Evolutionary conservation across 2,113 vertebrate species (phyloP), one percentile per base, ranked within the genome.

Genomic region (Poeciliopsis occidentalis): DNA sequence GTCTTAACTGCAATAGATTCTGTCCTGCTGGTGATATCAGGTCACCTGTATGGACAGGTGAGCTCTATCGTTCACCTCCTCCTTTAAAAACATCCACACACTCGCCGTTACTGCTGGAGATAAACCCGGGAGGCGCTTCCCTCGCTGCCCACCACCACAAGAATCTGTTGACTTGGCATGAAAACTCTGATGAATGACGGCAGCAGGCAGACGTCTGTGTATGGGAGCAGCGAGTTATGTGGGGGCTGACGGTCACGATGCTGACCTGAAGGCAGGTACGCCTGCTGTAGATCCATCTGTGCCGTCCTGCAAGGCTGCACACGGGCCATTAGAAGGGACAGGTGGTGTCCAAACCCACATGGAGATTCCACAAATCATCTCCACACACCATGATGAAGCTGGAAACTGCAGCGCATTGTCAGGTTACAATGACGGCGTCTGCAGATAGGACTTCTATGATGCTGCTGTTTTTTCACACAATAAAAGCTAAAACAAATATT

Each of bases 121-220:
- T 37, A 60, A 81, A 85, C 64, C 75, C 84, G 72, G 87, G 82
- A 85, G 77, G 79, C 80, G 82, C 81, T 70, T 47, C 65, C 77
- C 66, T 82, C 29, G 2, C 41, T 8, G 79, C 73, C 83, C 77
- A 76, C 84, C 66, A 39, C 68, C 74, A 76, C 12, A n/a, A 79
- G 85, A 91, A 90, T 92, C 84, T 89, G 91, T 85, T 82, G 89
- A 92, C 82, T 86, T 80, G 73, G 89, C 90, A 1, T 88, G 62
- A 88, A 90, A 82, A 61, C 15, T 1, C 29, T 89, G 91, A 90
- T 88, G 83, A 85, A 91, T 89, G 86, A 64, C 54, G 27, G 64
- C 71, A 67, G 64, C 3, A 57, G 8, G 69, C 82, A 78, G 68
- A 89, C 73, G 79, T 85, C 84, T 84, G 85, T 73, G 75, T 71